Evolutionary conservation across 2,113 vertebrate genomes (phyloP).

Genomic region (Oceanodroma tethys): DNA sequence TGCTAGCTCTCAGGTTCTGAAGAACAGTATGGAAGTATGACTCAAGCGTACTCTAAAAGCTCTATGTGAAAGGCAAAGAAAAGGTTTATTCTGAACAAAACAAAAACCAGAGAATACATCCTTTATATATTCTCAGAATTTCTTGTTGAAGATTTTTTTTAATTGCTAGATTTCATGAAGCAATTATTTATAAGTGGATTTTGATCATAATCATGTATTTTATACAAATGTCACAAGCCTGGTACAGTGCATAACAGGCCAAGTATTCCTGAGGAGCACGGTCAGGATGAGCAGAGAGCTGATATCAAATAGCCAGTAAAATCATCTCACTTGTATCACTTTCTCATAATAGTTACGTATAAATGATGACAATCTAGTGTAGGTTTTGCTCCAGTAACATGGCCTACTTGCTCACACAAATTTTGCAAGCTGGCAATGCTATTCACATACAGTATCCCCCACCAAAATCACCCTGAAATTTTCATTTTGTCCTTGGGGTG

Average conservation of each 20-base stretch:
- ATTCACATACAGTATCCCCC: fast-evolving
- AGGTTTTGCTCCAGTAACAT: fast-evolving
- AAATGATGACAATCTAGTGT: fast-evolving
- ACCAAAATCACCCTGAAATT: fast-evolving
- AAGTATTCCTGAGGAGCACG: background rate
- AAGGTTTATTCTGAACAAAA: background rate
- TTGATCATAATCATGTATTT: background rate
- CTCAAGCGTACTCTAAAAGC: constrained; percentile 49
- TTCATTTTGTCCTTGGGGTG: fast-evolving
- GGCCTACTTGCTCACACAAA: fast-evolving
- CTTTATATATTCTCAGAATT: background rate
- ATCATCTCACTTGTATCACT: fast-evolving
- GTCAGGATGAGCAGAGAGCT: fast-evolving
- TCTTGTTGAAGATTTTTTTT: background rate
- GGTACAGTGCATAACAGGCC: fast-evolving
- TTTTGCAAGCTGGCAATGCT: fast-evolving
- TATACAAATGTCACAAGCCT: fast-evolving
- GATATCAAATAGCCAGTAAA: fast-evolving
- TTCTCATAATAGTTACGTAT: fast-evolving
- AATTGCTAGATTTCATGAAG: background rate
- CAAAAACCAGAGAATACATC: background rate
- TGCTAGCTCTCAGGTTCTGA: constrained; percentile 25
- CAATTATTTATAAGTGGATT: background rate
- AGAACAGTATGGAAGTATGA: background rate
- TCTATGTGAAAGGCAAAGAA: constrained; percentile 1